These are phyloP conservation scores for Drosophila asahinai DNA, from an alignment of 1,140 invertebrate species.

Conservation along the genomic window DNA sequence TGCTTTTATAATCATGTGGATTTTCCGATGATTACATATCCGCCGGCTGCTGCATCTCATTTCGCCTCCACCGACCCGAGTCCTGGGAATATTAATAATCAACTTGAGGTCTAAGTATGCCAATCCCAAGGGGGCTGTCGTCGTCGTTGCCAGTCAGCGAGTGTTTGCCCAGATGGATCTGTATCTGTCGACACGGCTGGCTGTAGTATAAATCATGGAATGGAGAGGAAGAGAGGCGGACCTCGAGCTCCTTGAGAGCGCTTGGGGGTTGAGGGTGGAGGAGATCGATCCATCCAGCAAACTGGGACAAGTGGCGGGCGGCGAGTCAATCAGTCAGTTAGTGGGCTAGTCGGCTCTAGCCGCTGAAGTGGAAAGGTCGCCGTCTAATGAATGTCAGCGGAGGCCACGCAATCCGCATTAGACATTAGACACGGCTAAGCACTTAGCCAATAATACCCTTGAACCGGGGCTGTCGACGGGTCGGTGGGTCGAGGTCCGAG, in stretches of 20 bases:
- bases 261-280: conserved; percentile 12
- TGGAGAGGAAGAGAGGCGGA: background rate
- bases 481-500: conserved; percentile 39
- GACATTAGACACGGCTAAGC: conserved; percentile 83
- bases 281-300: conserved; percentile 25
- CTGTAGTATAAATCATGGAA: conserved; percentile 10
- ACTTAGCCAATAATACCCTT: conserved; percentile 67
- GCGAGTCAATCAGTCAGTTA: conserved; percentile 33
- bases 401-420: conserved; percentile 70
- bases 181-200: conserved; percentile 25
- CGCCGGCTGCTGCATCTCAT: conserved; percentile 33
- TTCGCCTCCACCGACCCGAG: background rate
- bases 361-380: conserved; percentile 47
- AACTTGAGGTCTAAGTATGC: conserved; percentile 47
- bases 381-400: conserved; percentile 72
- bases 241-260: conserved; percentile 22
- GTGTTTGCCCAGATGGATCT: conserved; percentile 35
- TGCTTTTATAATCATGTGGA: conserved; percentile 25
- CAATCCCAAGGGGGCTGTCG: conserved; percentile 45
- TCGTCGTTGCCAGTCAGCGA: conserved; percentile 7
- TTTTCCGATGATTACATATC: conserved; percentile 26
- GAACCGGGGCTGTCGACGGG: conserved; percentile 32
- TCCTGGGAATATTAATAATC: conserved; percentile 56
- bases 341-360: conserved; percentile 41
- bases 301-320: conserved; percentile 44